Evolutionary conservation across 2,888 invertebrate species (phyloP).

Genomic region (Caenorhabditis zanzibari): DNA sequence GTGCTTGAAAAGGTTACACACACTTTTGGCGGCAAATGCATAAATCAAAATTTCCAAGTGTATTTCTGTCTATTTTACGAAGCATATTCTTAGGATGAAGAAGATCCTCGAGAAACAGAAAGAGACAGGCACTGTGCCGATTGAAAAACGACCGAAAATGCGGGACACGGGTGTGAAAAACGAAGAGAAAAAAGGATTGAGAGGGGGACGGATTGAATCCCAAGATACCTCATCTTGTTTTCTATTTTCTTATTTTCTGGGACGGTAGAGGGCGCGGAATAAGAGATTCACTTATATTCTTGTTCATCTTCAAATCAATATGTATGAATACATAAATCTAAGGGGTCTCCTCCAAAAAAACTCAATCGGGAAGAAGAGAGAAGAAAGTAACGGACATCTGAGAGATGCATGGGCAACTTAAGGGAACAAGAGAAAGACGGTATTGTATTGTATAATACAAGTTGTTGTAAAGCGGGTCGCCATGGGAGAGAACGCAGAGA

Average conservation of each 20-base stretch:
- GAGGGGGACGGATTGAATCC: slow-evolving; percentile 32
- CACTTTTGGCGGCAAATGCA: slow-evolving; percentile 28
- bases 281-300: slow-evolving; percentile 5
- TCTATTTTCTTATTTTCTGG: slow-evolving; percentile 33
- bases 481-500: slow-evolving; percentile 6
- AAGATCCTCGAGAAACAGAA: slow-evolving; percentile 13
- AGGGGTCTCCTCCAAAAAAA: slow-evolving; percentile 15
- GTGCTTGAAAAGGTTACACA: slow-evolving; percentile 62
- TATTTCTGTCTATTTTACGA: slow-evolving; percentile 28
- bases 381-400: slow-evolving; percentile 33
- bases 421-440: slow-evolving; percentile 16
- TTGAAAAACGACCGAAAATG: slow-evolving; percentile 53
- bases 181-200: slow-evolving; percentile 27
- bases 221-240: slow-evolving; percentile 61
- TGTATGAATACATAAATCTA: slow-evolving; percentile 17
- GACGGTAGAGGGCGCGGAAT: slow-evolving; percentile 30
- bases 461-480: slow-evolving; percentile 54
- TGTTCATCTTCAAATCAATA: slow-evolving; percentile 48
- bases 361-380: slow-evolving; percentile 10
- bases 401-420: slow-evolving; percentile 43
- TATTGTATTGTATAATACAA: slow-evolving; percentile 53
- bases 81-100: slow-evolving; percentile 6
- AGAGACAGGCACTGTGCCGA: slow-evolving; percentile 47
- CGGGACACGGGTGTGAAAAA: slow-evolving; percentile 28
- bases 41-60: slow-evolving; percentile 61